These are phyloP conservation scores for Macropus fuliginosus DNA, from an alignment of 2,797 vertebrate genomes.

Conservation along the genomic window DNA sequence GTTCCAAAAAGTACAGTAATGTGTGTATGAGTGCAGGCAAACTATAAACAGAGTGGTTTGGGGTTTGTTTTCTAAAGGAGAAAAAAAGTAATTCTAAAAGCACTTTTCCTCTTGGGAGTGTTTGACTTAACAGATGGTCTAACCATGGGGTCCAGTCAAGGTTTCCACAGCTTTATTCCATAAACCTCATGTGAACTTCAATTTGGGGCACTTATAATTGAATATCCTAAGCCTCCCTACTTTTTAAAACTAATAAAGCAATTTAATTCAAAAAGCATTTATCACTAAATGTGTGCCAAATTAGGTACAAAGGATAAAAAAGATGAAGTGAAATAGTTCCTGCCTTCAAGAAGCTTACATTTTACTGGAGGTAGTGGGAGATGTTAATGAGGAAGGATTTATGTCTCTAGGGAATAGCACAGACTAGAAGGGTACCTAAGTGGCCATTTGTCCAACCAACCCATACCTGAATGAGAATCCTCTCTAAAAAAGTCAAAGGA, in stretches of 20 bases:
- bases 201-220: neutral
- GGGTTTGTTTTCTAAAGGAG: neutral
- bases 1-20: neutral
- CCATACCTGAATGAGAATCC: neutral
- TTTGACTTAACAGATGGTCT: neutral
- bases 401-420: neutral
- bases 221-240: neutral
- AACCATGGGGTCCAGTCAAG: neutral
- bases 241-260: neutral
- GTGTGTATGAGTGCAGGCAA: neutral
- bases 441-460: neutral
- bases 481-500: neutral
- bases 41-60: neutral
- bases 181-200: neutral
- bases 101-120: neutral
- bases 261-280: neutral
- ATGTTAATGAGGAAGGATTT: neutral
- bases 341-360: neutral
- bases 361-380: neutral
- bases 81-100: neutral
- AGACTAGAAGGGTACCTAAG: neutral
- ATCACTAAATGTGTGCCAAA: neutral
- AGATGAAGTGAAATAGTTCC: neutral
- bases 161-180: neutral
- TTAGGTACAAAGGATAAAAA: neutral